phyloP scores from a whole-genome alignment of 2,797 vertebrate species.

The Aldrovandia affinis region DNA sequence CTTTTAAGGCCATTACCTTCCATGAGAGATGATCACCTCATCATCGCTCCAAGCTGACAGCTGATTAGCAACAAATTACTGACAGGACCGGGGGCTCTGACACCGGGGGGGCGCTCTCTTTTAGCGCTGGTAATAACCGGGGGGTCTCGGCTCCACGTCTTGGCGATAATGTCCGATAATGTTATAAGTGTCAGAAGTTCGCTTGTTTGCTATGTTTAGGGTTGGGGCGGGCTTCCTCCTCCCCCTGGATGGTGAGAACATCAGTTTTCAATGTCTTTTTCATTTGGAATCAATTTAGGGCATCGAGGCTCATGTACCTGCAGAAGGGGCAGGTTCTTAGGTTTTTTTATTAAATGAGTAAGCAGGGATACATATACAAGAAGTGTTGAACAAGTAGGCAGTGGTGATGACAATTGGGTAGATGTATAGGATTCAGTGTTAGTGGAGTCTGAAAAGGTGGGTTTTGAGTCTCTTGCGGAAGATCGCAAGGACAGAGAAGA shows the following conservation, averaged over 20 bases:
- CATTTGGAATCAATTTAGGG: conserved; percentile 11
- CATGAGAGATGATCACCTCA: conserved; percentile 91
- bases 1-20: conserved; percentile 99
- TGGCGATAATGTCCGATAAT: conserved; percentile 5
- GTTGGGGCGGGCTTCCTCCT: background rate
- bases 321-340: no score
- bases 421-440: no score
- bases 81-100: conserved; percentile 77
- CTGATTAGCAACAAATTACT: conserved; percentile 98
- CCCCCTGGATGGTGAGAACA: conserved; percentile 41
- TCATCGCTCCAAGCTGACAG: conserved; percentile 91
- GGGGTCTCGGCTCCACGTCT: background rate
- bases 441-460: no score
- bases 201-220: background rate
- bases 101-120: conserved; percentile 47
- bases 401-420: no score
- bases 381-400: no score
- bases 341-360: no score
- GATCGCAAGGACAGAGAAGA: no score
- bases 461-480: no score
- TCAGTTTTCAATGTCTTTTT: conserved; percentile 16
- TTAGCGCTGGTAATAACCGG: background rate
- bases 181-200: background rate
- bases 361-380: no score
- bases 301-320: background rate